Evolutionary conservation across 2,888 invertebrate genomes (phyloP), one percentile per base, ranked within the genome.

Genomic region (Rugalucina vietnamica): DNA sequence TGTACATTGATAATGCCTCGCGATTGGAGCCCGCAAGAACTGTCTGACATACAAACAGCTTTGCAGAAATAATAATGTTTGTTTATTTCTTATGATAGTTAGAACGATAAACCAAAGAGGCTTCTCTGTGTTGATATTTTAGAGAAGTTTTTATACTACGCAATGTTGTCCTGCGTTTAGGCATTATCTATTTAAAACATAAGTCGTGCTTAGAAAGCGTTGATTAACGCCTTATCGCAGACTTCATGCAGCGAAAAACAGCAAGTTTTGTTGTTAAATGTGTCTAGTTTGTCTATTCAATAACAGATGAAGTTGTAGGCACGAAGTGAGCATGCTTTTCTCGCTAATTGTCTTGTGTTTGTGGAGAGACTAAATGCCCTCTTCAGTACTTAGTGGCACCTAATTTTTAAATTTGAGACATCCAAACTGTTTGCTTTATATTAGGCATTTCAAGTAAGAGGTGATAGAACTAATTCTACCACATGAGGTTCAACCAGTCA

Each of bases 61-160:
- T 87, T 87, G 82, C 84, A 69, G 83, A 36, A 70, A 87, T 79
- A 87, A 82, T 79, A 85, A 39, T 18, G 49, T 39, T 54, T 87
- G 85, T 85, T 85, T 82, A 81, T 81, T 72, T 77, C 75, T 76
- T 21, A 65, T 79, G 87, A 87, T 87, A 76, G 82, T 36, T 34
- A 34, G 21, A 43, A 34, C 27, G 87, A 87, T 87, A 87, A 85
- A 80, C 29, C 29, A 27, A 60, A 27, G 10, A 10, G 27, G 29
- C 29, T 60, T 29, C 18, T 34, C 29, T 18, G 34, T 21, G 18
- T 18, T 18, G 65, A 65, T 65, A 65, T 60, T 60, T 34, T 34
- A 34, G 21, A 34, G 65, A 34, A 4, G 21, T 32, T 1, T 34
- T 32, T 18, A 65, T 5, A 65, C 65, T 4, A n/a, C n/a, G n/a